phyloP scores from a whole-genome alignment of 1,140 invertebrate genomes.

The Aricia agestis region DNA sequence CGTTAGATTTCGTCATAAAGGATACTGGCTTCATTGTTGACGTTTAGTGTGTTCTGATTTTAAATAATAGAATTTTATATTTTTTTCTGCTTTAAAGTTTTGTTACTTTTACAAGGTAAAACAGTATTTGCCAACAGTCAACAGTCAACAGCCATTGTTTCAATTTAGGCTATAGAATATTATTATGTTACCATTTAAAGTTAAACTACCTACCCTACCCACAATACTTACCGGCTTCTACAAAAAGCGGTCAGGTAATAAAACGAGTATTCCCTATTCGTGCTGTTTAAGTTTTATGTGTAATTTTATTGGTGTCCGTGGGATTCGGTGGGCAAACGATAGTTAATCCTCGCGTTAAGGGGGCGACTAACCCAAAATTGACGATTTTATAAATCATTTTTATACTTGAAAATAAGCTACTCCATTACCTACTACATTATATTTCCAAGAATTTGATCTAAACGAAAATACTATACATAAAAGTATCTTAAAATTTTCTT shows the following conservation, averaged over 20 bases:
- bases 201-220: neutral
- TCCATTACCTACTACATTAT: no score
- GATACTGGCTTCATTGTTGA: neutral
- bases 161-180: neutral
- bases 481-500: no score
- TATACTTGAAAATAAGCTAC: no score
- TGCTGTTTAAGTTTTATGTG: neutral
- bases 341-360: neutral
- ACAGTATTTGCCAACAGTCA: neutral
- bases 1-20: no score
- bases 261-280: neutral
- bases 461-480: no score
- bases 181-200: neutral
- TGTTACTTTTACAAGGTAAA: neutral
- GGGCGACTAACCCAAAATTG: no score
- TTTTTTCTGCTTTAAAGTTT: neutral
- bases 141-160: neutral
- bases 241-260: neutral
- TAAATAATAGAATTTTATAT: neutral
- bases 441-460: no score
- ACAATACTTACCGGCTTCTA: neutral
- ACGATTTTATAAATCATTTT: no score
- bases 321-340: neutral
- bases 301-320: neutral
- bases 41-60: neutral